Percentiles rank a stretch among this genome's conserved stretches.
These are phyloP conservation scores for Ianthella basta DNA, from an alignment of 37 sponge, comb jelly and placozoan genomes.

Conservation along the genomic window DNA sequence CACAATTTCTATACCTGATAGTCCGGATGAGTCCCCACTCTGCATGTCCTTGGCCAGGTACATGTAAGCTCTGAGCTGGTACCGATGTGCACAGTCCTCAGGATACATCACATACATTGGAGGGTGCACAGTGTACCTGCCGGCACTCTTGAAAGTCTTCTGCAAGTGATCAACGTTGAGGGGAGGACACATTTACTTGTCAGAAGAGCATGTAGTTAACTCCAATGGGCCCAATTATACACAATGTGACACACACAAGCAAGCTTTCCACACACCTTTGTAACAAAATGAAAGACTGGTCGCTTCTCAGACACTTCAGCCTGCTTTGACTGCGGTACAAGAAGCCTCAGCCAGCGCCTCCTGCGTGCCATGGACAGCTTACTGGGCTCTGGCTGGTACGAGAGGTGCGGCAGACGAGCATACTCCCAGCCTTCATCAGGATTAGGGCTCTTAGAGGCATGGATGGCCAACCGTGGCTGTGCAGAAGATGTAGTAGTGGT, in stretches of 20 bases:
- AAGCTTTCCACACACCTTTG: neutral
- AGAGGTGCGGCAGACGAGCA: slow-evolving; percentile 66
- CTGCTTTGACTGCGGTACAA: slow-evolving; percentile 42
- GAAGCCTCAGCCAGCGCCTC: slow-evolving; percentile 71
- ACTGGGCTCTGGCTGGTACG: slow-evolving; percentile 74
- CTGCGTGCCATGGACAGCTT: slow-evolving; percentile 60
- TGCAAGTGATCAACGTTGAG: neutral
- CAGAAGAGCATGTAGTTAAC: too few species aligned
- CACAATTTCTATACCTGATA: slow-evolving; percentile 61
- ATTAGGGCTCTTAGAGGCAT: neutral
- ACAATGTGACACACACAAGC: neutral
- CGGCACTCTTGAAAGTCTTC: too few species aligned
- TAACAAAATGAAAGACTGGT: slow-evolving; percentile 44
- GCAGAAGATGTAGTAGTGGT: neutral
- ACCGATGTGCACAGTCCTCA: slow-evolving; percentile 25
- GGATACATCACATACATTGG: too few species aligned
- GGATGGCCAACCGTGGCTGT: neutral
- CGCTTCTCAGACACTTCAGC: slow-evolving; percentile 3
- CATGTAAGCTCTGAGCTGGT: slow-evolving; percentile 94
- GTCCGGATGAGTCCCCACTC: slow-evolving; percentile 88
- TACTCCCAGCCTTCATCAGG: slow-evolving; percentile 93
- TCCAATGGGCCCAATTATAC: too few species aligned
- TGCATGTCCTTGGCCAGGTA: slow-evolving; percentile 95
- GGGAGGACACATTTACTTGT: neutral
- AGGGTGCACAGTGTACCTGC: too few species aligned